phyloP scores from a whole-genome alignment of 1,140 invertebrate genomes.

The Drosophila auraria region DNA sequence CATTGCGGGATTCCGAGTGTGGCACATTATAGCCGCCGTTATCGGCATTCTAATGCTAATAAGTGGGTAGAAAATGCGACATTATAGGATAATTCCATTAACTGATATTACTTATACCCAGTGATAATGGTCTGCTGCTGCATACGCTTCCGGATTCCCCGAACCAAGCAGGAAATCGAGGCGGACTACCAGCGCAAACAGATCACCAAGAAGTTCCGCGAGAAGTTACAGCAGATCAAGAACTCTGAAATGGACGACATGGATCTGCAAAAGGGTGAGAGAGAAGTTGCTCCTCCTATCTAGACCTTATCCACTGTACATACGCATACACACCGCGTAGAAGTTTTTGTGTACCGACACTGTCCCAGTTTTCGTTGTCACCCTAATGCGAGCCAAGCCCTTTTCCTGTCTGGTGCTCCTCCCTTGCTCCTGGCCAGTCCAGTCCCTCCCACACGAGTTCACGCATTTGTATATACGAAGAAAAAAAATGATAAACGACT shows the following conservation, averaged over 20 bases:
- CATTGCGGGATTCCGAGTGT: conserved; percentile 87
- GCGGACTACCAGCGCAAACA: conserved; percentile 94
- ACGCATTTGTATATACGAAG: conserved; percentile 72
- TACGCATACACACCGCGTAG: conserved; percentile 29
- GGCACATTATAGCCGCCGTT: conserved; percentile 88
- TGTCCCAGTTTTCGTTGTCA: conserved; percentile 67
- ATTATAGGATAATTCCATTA: not conserved
- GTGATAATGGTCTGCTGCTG: conserved; percentile 94
- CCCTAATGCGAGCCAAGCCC: conserved; percentile 70
- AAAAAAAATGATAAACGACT: conserved; percentile 70
- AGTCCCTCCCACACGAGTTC: conserved; percentile 39
- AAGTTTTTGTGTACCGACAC: conserved; percentile 50
- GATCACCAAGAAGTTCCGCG: conserved; percentile 92
- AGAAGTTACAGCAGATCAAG: conserved; percentile 92
- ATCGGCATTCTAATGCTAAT: conserved; percentile 86
- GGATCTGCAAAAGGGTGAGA: conserved; percentile 91
- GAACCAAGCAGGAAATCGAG: conserved; percentile 97
- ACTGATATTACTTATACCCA: conserved; percentile 49
- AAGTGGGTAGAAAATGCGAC: conserved; percentile 37
- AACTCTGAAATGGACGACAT: conserved; percentile 94
- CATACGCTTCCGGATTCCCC: conserved; percentile 93
- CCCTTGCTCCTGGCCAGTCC: conserved; percentile 6
- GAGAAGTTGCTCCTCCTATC: conserved; percentile 1
- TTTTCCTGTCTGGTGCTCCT: conserved; percentile 58
- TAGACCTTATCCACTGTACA: conserved; percentile 21